Base-by-base conservation (phyloP, 2,888 invertebrate genomes). In the Schrankia costaestrigalis region DNA sequence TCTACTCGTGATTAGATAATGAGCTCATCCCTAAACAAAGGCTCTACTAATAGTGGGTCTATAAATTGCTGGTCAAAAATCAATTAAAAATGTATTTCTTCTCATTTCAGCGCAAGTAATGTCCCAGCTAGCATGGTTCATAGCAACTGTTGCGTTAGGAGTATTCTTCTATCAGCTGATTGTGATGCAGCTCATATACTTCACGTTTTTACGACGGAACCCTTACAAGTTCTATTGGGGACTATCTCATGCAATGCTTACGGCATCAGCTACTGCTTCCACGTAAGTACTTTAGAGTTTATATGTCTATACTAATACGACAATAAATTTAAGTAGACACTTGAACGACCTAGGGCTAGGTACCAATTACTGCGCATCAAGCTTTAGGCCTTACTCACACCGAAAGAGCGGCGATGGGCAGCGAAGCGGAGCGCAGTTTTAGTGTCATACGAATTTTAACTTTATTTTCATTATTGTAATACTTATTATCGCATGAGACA, bases 211-310 rank as follows among this genome's bases (percentile, higher is more conserved):
- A 35, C 89, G 93, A 59, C 92, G 93, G 78, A 97, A 97, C 77
- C 96, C 97, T 3, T 95, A 93, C 88, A 93, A 92, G 73, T 96
- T 95, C 87, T 95, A 96, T 83, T 91, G 92, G 83, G 93, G 94
- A 37, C 89, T 96, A 47, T 91, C 94, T 28, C 94, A 95, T 66
- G 94, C 95, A 30, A 93, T 94, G 79, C 90, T 96, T 41, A 96
- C 96, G 31, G 96, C 96, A 25, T 94, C 95, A 71, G 96, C 96
- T 54, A 96, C 96, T 55, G 95, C 96, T 57, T 96, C 96, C 63
- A 96, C 96, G 95, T 95, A 89, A 93, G 93, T 90, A 4, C 9
- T 11, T 3, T 13, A n/a, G n/a, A n/a, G n/a, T n/a, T n/a, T n/a
- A n/a, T n/a, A n/a, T n/a, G n/a, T n/a, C n/a, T n/a, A n/a, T n/a